Base-by-base conservation (phyloP, 2,113 vertebrate genomes). In the Grantiella picta region DNA sequence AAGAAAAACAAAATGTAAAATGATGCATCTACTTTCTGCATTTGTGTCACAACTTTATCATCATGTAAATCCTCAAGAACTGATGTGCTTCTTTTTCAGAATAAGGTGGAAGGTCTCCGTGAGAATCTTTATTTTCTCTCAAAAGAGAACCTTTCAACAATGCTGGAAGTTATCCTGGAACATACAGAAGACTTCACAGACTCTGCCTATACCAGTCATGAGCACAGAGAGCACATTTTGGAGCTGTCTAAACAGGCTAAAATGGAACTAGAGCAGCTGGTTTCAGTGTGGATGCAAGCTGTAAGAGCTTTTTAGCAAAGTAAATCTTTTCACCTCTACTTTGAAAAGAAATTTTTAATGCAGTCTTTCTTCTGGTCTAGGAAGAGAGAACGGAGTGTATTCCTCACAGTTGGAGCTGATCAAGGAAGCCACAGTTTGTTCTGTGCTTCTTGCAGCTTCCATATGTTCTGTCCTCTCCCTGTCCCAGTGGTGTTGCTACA, bases 111-210 rank as follows among this genome's bases (percentile, higher is more conserved):
- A 96, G 96, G 98, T 95, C 98, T 99, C 85, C 98, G 98, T 94
- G 99, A 99, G 89, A 98, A 98, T 94, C 98, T 99, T 93, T 98
- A 98, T 97, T 97, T 98, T 84, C 95, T 98, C 73, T 97, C 98
- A 7, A 99, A 98, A 87, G 99, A 99, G 96, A 98, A 97, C 89
- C 95, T 99, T 89, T 97, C 97, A 7, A 95, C 97, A 25, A 98
- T 98, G 94, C 94, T 99, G 96, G 99, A 99, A 94, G 97, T 97
- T 68, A 97, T 99, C 94, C 96, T 99, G 93, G 99, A 99, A 97
- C 98, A 98, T 78, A 99, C 98, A 0, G 99, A 99, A 96, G 99
- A 99, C 96, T 99, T 99, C 97, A 99, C 99, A 3, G 99, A 99
- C 92, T 99, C 99, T 65, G 98, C 99, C 64, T 99, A 99, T 97